phyloP scores from a whole-genome alignment of 1,140 invertebrate genomes.

The Scaptomyza graminum region DNA sequence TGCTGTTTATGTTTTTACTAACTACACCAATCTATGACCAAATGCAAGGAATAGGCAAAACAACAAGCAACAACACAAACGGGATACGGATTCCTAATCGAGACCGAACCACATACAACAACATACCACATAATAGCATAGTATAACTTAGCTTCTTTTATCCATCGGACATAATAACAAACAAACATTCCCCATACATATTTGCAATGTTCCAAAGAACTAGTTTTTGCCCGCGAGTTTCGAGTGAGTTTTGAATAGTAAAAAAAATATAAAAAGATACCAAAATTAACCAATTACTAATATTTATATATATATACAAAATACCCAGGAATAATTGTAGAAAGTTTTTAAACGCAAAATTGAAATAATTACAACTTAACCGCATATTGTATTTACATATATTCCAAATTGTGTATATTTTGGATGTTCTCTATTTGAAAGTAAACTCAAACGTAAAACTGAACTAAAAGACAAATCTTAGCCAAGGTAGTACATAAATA shows the following conservation, averaged over 20 bases:
- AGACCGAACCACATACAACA: constrained; percentile 40
- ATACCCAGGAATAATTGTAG: constrained; percentile 24
- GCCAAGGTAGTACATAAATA: background rate
- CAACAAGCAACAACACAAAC: too few species aligned
- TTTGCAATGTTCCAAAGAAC: constrained; percentile 59
- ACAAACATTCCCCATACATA: constrained; percentile 50
- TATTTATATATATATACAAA: constrained; percentile 2
- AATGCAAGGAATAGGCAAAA: constrained; percentile 46
- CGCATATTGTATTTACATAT: background rate
- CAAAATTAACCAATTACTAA: constrained; percentile 47
- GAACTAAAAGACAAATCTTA: constrained; percentile 10
- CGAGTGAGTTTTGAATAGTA: constrained; percentile 45
- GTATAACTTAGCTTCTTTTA: constrained; percentile 7
- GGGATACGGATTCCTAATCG: constrained; percentile 27
- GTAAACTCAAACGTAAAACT: background rate
- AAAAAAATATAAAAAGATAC: too few species aligned
- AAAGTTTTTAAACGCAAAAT: constrained; percentile 16
- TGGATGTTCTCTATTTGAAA: background rate
- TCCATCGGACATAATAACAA: constrained; percentile 24
- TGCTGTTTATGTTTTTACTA: constrained; percentile 20
- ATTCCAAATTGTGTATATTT: constrained; percentile 10
- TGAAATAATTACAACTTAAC: background rate
- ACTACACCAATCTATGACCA: constrained; percentile 51
- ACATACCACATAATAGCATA: constrained; percentile 14
- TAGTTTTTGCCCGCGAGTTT: constrained; percentile 21